These are phyloP conservation scores for Neoitamus cyanurus DNA, from an alignment of 2,888 invertebrate genomes.

Conservation along the genomic window DNA sequence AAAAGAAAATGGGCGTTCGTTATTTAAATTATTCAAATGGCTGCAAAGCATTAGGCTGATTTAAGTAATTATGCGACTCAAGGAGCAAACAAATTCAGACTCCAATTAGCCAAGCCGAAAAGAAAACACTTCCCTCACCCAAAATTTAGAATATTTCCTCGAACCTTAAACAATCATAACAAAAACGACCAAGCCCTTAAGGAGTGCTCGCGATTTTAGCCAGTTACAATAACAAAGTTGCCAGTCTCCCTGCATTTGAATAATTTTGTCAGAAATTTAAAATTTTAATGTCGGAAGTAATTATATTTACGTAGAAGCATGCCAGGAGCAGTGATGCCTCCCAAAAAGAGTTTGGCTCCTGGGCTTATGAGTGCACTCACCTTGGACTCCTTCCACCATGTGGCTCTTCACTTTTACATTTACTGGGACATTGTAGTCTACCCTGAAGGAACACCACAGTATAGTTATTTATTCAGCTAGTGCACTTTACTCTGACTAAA, in stretches of 20 bases:
- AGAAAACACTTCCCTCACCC: not conserved
- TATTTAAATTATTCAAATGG: not conserved
- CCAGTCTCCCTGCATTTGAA: not conserved
- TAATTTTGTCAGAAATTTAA: not conserved
- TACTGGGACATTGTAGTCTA: not conserved
- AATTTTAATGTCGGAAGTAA: conserved; percentile 8
- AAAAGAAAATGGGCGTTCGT: not conserved
- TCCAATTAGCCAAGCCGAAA: not conserved
- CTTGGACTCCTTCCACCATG: not conserved
- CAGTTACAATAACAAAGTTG: not conserved
- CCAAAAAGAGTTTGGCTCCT: not conserved
- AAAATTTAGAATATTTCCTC: not conserved
- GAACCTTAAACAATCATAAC: not conserved
- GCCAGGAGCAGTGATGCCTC: not conserved
- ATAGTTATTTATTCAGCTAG: not conserved
- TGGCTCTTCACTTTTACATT: not conserved
- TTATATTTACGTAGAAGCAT: not conserved
- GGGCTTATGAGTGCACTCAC: not conserved
- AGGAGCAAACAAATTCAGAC: not conserved
- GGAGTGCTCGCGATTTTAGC: not conserved
- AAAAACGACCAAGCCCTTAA: not conserved
- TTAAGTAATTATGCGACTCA: not conserved
- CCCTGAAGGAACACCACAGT: not conserved
- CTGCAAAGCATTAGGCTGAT: not conserved
- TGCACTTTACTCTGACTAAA: not conserved